Evolutionary conservation across 2,888 invertebrate species (phyloP).

Genomic region (Tipula lateralis): DNA sequence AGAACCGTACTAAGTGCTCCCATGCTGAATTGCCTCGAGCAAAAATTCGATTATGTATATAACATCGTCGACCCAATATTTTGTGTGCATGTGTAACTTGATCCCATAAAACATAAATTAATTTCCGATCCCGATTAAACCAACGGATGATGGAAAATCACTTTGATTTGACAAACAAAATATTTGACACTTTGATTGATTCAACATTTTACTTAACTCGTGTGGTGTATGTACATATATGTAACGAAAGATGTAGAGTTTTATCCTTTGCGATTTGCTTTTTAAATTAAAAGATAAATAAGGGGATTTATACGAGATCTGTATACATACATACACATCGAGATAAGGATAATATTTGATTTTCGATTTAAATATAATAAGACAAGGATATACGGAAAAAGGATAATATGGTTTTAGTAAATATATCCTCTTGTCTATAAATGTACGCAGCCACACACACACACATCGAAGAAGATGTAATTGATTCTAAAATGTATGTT

Average conservation of each 20-base stretch:
- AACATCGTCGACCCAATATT: not conserved
- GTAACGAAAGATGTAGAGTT: not conserved
- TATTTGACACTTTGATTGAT: slow-evolving; percentile 19
- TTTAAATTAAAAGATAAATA: slow-evolving; percentile 19
- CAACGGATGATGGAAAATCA: not conserved
- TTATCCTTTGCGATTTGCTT: not conserved
- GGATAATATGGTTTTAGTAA: not conserved
- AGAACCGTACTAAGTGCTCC: not conserved
- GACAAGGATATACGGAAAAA: not conserved
- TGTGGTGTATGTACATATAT: not conserved
- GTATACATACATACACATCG: not conserved
- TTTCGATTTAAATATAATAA: not conserved
- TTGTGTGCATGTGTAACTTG: not conserved
- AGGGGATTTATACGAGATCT: not conserved
- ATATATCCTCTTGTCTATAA: not conserved
- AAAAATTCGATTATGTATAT: not conserved
- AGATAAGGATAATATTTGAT: not conserved
- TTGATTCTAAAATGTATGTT: not conserved
- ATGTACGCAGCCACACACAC: too few relatives aligned
- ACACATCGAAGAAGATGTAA: not conserved
- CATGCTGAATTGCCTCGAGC: not conserved
- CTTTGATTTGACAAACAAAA: slow-evolving; percentile 3
- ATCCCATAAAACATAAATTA: slow-evolving; percentile 6
- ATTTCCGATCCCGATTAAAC: not conserved
- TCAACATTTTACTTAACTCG: slow-evolving; percentile 14